Percentiles rank a stretch among this genome's conserved stretches.
phyloP scores from a whole-genome alignment of 2,113 vertebrate genomes.

The Origma solitaria region DNA sequence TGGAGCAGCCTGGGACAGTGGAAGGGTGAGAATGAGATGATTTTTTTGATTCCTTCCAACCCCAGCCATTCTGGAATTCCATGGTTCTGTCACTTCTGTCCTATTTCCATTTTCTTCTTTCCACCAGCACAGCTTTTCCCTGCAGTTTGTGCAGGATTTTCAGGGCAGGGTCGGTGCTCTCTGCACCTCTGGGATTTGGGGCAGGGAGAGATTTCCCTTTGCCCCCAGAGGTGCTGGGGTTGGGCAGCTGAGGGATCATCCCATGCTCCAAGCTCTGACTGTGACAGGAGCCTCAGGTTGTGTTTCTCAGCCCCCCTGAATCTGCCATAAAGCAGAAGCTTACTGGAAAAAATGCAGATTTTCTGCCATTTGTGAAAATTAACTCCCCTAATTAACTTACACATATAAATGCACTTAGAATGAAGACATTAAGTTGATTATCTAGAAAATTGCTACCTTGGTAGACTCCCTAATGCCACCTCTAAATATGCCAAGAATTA shows the following conservation, averaged over 20 bases:
- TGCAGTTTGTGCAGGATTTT: not conserved
- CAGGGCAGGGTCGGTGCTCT: not conserved
- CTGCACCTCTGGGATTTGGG: rapidly evolving
- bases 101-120: not conserved
- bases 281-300: not conserved
- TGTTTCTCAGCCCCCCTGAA: constrained; percentile 18
- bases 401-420: constrained; percentile 56
- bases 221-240: not conserved
- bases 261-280: not conserved
- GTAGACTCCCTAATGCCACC: constrained; percentile 55
- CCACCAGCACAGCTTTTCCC: not conserved
- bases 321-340: constrained; percentile 38
- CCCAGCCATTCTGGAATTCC: not conserved
- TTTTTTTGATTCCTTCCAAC: not conserved
- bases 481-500: constrained; percentile 67
- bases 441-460: constrained; percentile 78
- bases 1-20: not conserved
- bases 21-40: not conserved
- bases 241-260: not conserved
- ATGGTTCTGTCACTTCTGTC: not conserved
- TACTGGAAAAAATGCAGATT: constrained; percentile 58
- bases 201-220: not conserved
- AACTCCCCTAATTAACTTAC: constrained; percentile 77
- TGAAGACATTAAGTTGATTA: constrained; percentile 79
- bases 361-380: constrained; percentile 73